A percentile compares a stretch with the other conserved stretches of the same genome.
Conservation (phyloP, 2,888 invertebrate species). For the Apocheima hispidaria region DNA sequence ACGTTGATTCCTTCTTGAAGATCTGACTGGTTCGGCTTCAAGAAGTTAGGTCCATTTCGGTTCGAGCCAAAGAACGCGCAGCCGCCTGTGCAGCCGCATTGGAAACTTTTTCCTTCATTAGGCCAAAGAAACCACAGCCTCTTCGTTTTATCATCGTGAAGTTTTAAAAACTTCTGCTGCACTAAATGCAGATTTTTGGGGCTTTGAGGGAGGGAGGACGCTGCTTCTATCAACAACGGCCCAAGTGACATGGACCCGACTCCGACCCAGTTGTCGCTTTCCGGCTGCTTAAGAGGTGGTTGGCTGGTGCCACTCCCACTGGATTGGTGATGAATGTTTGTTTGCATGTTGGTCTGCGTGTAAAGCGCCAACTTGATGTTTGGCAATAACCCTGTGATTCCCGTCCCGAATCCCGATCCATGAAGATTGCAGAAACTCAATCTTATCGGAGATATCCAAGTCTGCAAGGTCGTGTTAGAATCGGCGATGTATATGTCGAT, state of each 20-base stretch:
- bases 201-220: slow-evolving; percentile 91
- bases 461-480: slow-evolving; percentile 93
- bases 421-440: slow-evolving; percentile 98
- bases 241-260: slow-evolving; percentile 96
- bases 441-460: slow-evolving; percentile 95
- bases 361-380: slow-evolving; percentile 88
- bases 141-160: slow-evolving; percentile 94
- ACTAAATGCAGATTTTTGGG: slow-evolving; percentile 91
- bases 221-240: slow-evolving; percentile 95
- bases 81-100: slow-evolving; percentile 98
- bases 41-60: slow-evolving; percentile 94
- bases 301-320: slow-evolving; percentile 80
- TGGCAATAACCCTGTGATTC: slow-evolving; percentile 94
- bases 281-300: slow-evolving; percentile 63
- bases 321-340: slow-evolving; percentile 82
- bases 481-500: slow-evolving; percentile 97
- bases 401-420: slow-evolving; percentile 95
- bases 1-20: slow-evolving; percentile 93
- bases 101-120: slow-evolving; percentile 88
- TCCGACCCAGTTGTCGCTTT: slow-evolving; percentile 94
- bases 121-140: slow-evolving; percentile 98
- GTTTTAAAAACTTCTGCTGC: slow-evolving; percentile 93
- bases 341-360: slow-evolving; percentile 88
- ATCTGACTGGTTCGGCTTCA: slow-evolving; percentile 93
- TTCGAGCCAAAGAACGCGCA: slow-evolving; percentile 98